Percentiles rank a stretch among this genome's conserved stretches.
Evolutionary conservation across 1,140 invertebrate species (phyloP).

Genomic region (Aphaenogaster rudis): DNA sequence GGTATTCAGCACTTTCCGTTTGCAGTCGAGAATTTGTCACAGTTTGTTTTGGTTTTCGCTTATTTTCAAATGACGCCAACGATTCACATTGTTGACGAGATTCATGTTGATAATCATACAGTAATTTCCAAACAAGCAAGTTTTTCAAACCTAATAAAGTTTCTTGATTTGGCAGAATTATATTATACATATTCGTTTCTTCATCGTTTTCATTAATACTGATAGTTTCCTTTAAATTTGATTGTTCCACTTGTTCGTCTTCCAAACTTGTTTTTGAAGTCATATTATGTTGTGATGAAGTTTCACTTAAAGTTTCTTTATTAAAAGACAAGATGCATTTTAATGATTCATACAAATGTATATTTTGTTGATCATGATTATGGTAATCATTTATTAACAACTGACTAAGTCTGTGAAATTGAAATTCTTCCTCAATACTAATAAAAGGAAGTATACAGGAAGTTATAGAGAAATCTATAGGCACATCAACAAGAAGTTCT

Average conservation of each 20-base stretch:
- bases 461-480: conserved; percentile 56
- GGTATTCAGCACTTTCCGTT: conserved; percentile 66
- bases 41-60: not conserved
- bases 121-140: conserved; percentile 48
- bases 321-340: not conserved
- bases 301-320: not conserved
- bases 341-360: not conserved
- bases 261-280: too few relatives aligned
- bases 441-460: conserved; percentile 38
- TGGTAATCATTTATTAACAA: conserved; percentile 11
- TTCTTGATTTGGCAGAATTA: conserved; percentile 68
- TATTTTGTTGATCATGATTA: not conserved
- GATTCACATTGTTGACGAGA: not conserved
- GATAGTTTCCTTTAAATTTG: not conserved
- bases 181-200: not conserved
- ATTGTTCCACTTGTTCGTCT: not conserved
- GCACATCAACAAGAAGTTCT: conserved; percentile 41
- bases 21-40: not conserved
- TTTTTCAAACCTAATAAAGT: conserved; percentile 76
- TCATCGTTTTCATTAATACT: not conserved
- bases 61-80: not conserved
- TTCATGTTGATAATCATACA: conserved; percentile 47
- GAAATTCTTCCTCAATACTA: conserved; percentile 53
- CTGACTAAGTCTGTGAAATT: conserved; percentile 75
- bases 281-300: not conserved